Evolutionary conservation across 2,888 invertebrate genomes (phyloP).

Genomic region (Malthinus flaveolus): DNA sequence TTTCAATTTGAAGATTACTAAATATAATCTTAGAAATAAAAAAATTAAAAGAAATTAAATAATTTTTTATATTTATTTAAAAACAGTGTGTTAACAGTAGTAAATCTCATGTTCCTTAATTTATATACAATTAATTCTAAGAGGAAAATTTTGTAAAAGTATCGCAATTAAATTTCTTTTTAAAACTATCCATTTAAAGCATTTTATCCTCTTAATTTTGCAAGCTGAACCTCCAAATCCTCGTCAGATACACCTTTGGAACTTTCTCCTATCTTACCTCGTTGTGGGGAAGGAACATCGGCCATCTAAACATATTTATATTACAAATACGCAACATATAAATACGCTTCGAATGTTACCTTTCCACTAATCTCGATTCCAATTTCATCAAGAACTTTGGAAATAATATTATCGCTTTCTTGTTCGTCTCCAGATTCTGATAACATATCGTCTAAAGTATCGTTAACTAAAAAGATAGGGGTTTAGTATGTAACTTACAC

Average conservation of each 20-base stretch:
- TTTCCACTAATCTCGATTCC: conserved; percentile 93
- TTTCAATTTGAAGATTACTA: no score
- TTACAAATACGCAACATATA: background rate
- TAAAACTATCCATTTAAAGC: background rate
- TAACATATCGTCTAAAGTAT: conserved; percentile 87
- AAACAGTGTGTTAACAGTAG: no score
- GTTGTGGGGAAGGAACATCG: conserved; percentile 64
- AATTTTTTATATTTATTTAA: no score
- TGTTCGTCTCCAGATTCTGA: conserved; percentile 89
- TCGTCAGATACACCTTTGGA: conserved; percentile 61
- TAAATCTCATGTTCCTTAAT: no score
- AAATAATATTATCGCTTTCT: conserved; percentile 85
- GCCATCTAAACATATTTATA: conserved; percentile 59
- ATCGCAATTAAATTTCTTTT: no score
- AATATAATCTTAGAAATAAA: no score
- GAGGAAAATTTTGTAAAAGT: no score
- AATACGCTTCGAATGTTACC: conserved; percentile 53
- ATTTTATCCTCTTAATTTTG: conserved; percentile 52
- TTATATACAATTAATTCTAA: no score
- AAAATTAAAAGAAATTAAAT: no score
- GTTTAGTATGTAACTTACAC: background rate
- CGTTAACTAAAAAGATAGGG: conserved; percentile 69
- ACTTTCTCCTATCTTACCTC: conserved; percentile 61
- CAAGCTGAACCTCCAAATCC: conserved; percentile 74
- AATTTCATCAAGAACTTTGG: conserved; percentile 92